Percentiles rank a stretch among this genome's conserved stretches.
These are phyloP conservation scores for Montifringilla adamsi DNA, from an alignment of 2,113 vertebrate genomes.

Conservation along the genomic window DNA sequence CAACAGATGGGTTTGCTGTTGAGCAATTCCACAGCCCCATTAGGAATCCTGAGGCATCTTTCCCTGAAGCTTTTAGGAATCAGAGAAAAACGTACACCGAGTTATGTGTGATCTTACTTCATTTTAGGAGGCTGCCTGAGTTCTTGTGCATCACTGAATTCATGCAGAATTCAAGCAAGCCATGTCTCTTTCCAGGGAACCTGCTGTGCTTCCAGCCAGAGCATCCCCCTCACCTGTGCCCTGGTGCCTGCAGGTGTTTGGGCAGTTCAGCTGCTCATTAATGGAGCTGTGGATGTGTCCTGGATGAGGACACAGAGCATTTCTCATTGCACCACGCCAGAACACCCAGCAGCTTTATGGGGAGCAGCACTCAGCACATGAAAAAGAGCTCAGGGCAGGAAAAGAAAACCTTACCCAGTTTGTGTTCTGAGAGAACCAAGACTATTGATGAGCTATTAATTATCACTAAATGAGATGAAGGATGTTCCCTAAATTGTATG, in stretches of 20 bases:
- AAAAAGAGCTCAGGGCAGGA: not conserved
- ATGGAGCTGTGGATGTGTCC: fast-evolving
- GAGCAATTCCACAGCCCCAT: not conserved
- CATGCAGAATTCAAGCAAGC: not conserved
- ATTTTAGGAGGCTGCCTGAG: not conserved
- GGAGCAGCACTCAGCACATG: not conserved
- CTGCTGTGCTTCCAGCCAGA: not conserved
- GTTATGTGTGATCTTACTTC: not conserved
- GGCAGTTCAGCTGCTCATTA: not conserved
- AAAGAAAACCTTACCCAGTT: not conserved
- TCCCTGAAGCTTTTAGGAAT: not conserved
- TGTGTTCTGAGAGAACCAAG: not conserved
- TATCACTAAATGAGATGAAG: not conserved
- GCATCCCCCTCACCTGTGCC: not conserved
- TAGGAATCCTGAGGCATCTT: not conserved
- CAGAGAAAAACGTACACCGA: not conserved
- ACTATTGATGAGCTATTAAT: not conserved
- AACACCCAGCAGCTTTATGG: not conserved
- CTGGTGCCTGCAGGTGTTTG: not conserved
- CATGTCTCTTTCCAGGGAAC: not conserved
- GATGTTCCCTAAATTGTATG: not conserved
- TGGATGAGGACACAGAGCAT: not conserved
- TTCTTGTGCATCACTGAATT: not conserved
- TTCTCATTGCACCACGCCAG: not conserved
- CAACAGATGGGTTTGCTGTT: not conserved